Conservation (phyloP, 2,888 invertebrate genomes). For the Antheraea yamamai region DNA sequence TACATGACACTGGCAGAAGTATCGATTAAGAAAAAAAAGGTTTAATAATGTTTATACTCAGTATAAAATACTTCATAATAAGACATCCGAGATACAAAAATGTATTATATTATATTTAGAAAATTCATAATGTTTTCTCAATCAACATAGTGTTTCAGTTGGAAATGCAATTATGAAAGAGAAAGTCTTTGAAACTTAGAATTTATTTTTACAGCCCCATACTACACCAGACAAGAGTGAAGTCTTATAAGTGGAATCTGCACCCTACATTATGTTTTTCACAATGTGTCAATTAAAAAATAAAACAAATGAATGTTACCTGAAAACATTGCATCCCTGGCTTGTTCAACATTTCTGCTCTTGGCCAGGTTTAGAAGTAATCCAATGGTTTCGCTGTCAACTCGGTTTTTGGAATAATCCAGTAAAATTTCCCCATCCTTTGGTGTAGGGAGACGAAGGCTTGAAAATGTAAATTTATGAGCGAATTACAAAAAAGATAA, state of each 20-base stretch:
- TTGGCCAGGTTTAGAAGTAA: conserved; percentile 91
- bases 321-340: conserved; percentile 94
- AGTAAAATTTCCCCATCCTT: conserved; percentile 94
- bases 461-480: conserved; percentile 49
- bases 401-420: conserved; percentile 98
- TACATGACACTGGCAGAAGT: too few relatives aligned
- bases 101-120: too few relatives aligned
- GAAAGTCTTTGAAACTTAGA: background rate
- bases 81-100: too few relatives aligned
- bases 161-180: background rate
- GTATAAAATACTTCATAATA: too few relatives aligned
- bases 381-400: conserved; percentile 88
- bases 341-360: conserved; percentile 90
- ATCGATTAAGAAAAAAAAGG: too few relatives aligned
- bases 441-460: conserved; percentile 89
- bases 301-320: conserved; percentile 43
- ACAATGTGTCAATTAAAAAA: too few relatives aligned
- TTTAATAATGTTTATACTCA: too few relatives aligned
- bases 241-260: too few relatives aligned
- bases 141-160: background rate
- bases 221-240: background rate
- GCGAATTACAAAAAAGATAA: background rate
- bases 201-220: background rate
- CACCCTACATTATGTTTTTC: too few relatives aligned
- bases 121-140: background rate